Conservation (phyloP, 2,797 vertebrate species). For the Lerista edwardsae region DNA sequence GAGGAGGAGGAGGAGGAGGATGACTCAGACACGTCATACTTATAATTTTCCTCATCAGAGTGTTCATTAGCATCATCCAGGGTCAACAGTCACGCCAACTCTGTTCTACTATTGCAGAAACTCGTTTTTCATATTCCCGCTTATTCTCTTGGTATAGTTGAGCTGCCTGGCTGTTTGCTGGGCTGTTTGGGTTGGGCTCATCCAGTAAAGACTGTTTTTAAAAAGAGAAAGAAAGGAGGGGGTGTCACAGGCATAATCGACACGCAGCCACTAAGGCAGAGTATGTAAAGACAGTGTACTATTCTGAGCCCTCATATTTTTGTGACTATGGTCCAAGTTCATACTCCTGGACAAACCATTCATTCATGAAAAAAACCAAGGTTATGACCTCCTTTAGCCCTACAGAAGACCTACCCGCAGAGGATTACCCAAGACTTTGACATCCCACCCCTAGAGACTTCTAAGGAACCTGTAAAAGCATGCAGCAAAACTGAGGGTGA, state of each 20-base stretch:
- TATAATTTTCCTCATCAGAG: slow-evolving; percentile 81
- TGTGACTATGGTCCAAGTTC: too few species aligned
- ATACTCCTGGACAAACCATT: not conserved
- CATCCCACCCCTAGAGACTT: too few species aligned
- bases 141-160: slow-evolving; percentile 99
- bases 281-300: not conserved
- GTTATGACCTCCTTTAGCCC: too few species aligned
- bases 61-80: slow-evolving; percentile 83
- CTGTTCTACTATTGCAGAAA: slow-evolving; percentile 99
- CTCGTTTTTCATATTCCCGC: slow-evolving; percentile 98
- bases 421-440: not conserved
- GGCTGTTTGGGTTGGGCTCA: slow-evolving; percentile 98
- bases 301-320: too few species aligned
- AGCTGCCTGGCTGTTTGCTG: slow-evolving; percentile 98
- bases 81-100: slow-evolving; percentile 99
- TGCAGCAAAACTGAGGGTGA: not conserved
- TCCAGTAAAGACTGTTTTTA: slow-evolving; percentile 91
- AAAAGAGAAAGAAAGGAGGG: slow-evolving; percentile 47
- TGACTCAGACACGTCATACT: slow-evolving; percentile 78
- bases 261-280: not conserved
- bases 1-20: slow-evolving; percentile 83
- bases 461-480: too few species aligned
- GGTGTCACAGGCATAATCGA: not conserved
- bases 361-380: not conserved
- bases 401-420: not conserved